Evolutionary conservation across 1,140 invertebrate genomes (phyloP).

Genomic region (Glossosoma conforme): DNA sequence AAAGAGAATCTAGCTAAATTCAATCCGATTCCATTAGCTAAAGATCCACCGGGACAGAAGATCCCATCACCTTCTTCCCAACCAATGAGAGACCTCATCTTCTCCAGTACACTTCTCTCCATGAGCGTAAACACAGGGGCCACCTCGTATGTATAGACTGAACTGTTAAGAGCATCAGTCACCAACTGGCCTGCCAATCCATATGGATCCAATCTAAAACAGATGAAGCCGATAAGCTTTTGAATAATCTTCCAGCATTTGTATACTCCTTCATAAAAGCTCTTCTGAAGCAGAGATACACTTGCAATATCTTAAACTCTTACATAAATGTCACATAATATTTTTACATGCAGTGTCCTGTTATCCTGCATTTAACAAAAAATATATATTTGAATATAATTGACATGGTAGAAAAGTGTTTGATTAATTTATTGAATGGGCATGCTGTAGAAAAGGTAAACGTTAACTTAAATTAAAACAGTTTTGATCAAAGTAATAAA

Average conservation of each 20-base stretch:
- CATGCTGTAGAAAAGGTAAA: too few relatives aligned
- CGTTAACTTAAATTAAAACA: too few relatives aligned
- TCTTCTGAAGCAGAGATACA: too few relatives aligned
- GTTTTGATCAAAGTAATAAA: too few relatives aligned
- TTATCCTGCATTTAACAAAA: too few relatives aligned
- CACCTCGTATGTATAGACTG: slow-evolving; percentile 89
- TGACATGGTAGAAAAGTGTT: too few relatives aligned
- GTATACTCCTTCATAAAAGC: too few relatives aligned
- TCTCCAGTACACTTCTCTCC: slow-evolving; percentile 72
- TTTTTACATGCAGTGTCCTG: too few relatives aligned
- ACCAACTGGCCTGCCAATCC: slow-evolving; percentile 79
- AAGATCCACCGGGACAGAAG: slow-evolving; percentile 91
- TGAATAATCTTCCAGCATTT: too few relatives aligned
- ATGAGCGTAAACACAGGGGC: slow-evolving; percentile 82
- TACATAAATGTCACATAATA: too few relatives aligned
- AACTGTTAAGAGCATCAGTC: slow-evolving; percentile 79
- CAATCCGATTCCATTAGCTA: slow-evolving; percentile 93
- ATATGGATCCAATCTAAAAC: slow-evolving; percentile 69
- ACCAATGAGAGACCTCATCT: slow-evolving; percentile 83
- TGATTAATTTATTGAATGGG: too few relatives aligned
- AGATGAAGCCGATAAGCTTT: background rate
- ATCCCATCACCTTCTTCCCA: slow-evolving; percentile 85
- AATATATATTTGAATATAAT: too few relatives aligned
- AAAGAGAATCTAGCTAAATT: slow-evolving; percentile 76
- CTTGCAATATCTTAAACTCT: background rate